Percentiles rank a stretch among this genome's conserved stretches.
Conservation (phyloP, 2,797 vertebrate genomes). For the Sebastes wilsoni region DNA sequence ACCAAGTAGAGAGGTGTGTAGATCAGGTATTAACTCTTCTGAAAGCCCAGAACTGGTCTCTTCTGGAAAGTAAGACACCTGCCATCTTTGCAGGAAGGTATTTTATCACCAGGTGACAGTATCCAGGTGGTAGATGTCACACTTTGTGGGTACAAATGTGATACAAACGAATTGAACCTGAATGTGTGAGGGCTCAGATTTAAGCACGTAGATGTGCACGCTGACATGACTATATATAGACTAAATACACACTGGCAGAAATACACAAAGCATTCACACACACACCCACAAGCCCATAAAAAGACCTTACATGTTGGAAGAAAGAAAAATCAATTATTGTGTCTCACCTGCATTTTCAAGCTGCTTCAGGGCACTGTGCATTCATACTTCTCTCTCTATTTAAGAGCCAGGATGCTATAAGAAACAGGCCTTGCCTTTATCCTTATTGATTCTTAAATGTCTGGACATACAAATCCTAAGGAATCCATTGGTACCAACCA, state of each 20-base stretch:
- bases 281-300: neutral
- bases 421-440: neutral
- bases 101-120: conserved; percentile 70
- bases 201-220: neutral
- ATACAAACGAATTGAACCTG: conserved; percentile 32
- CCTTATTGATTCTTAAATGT: neutral
- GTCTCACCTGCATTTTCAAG: neutral
- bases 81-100: conserved; percentile 46
- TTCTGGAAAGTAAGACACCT: conserved; percentile 68
- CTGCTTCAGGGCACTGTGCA: neutral
- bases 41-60: conserved; percentile 44
- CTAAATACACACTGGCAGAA: neutral
- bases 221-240: conserved; percentile 12
- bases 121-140: conserved; percentile 62
- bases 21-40: conserved; percentile 58
- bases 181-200: conserved; percentile 39
- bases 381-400: neutral
- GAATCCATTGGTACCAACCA: fast-evolving
- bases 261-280: neutral
- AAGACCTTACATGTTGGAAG: neutral
- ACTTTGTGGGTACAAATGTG: conserved; percentile 51
- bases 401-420: neutral
- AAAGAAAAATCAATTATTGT: conserved; percentile 21
- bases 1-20: conserved; percentile 47
- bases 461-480: neutral